A percentile compares a stretch with the other conserved stretches of the same genome.
These are phyloP conservation scores for Notodonta ziczac DNA, from an alignment of 2,888 invertebrate species.

Conservation along the genomic window DNA sequence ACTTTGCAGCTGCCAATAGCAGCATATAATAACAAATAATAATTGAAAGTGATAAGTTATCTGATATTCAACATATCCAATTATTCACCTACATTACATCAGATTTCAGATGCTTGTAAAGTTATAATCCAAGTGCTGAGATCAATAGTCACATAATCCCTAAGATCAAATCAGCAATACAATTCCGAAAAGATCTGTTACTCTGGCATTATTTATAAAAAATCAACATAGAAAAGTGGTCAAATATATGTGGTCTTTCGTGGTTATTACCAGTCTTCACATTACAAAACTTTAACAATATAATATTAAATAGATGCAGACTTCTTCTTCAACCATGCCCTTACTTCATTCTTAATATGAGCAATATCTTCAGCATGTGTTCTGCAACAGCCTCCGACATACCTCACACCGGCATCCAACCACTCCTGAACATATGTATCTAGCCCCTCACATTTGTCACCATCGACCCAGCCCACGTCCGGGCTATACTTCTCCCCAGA, in stretches of 20 bases:
- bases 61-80: conserved; percentile 4
- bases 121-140: neutral
- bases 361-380: conserved; percentile 91
- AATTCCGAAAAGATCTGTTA: neutral
- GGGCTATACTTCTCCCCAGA: conserved; percentile 91
- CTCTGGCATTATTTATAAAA: no score
- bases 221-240: no score
- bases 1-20: neutral
- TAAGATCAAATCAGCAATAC: neutral
- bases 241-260: no score
- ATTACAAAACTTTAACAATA: no score
- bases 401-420: conserved; percentile 90
- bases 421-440: conserved; percentile 89
- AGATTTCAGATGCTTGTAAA: neutral
- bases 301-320: neutral
- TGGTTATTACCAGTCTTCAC: no score
- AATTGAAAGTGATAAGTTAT: conserved; percentile 1
- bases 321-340: conserved; percentile 46
- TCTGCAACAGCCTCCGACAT: conserved; percentile 96
- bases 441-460: conserved; percentile 86
- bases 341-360: conserved; percentile 76
- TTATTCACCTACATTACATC: conserved; percentile 1
- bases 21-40: conserved; percentile 1
- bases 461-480: conserved; percentile 86
- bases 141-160: neutral